Base-by-base conservation (phyloP, 2,888 invertebrate genomes). In the Lutraria lutraria region DNA sequence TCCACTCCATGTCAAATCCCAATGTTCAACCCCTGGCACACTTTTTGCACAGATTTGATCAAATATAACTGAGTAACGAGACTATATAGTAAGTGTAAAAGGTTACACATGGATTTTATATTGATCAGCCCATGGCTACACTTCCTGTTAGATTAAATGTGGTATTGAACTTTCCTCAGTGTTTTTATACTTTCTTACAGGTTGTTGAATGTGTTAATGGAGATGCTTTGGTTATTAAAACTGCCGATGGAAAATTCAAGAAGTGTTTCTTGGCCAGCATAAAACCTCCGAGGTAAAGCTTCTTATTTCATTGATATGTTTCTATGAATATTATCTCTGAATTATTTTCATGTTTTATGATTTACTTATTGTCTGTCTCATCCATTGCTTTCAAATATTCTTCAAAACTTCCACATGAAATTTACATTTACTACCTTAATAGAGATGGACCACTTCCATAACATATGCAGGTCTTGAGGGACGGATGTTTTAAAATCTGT, bases 211-310 rank as follows among this genome's bases (percentile, higher is more conserved):
- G 99, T 63, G 98, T 98, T 10, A 99, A 99, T 96, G 99, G 99
- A 0, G 99, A 99, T 97, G 98, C 99, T 0, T 97, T 99, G 56
- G 97, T 98, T 84, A 98, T 99, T 0, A 99, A 98, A 96, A 97
- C 98, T 86, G 97, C 98, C 52, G 98, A 98, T 95, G 98, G 98
- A 63, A 97, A 97, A 63, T 97, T 97, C 76, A 98, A 98, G 97
- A 99, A 99, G 97, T 98, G 99, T 81, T 99, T 99, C 97, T 97
- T 99, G 91, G 98, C 99, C 54, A 99, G 99, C 96, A 98, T 99
- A 96, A 98, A 99, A 94, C 98, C 99, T 84, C 99, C 99, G 63
- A 98, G 98, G 97, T 98, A 63, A 16, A 25, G n/a, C n/a, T 19
- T 63, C 3, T 31, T 31, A 19, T 25, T 25, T 68, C 10, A 13